These are phyloP conservation scores for Anthopleura sola DNA, from an alignment of 64 coral and sea anemone species.

Conservation along the genomic window DNA sequence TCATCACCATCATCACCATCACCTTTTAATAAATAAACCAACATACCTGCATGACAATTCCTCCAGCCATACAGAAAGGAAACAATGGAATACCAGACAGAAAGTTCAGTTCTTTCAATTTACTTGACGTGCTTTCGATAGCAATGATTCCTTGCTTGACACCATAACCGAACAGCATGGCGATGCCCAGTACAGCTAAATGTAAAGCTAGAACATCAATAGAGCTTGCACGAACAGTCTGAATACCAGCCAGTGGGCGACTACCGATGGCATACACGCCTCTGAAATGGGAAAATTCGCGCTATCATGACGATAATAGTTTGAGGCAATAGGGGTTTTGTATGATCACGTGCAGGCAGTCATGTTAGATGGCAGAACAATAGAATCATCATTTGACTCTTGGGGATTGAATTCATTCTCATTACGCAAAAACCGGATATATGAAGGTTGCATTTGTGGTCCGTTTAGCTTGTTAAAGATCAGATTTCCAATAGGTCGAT, in stretches of 20 bases:
- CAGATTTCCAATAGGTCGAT: too few relatives aligned
- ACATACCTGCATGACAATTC: slow-evolving; percentile 64
- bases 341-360: too few relatives aligned
- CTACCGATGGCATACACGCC: slow-evolving; percentile 78
- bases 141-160: slow-evolving; percentile 56
- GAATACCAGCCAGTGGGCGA: slow-evolving; percentile 61
- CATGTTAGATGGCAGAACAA: too few relatives aligned
- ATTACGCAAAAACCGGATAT: too few relatives aligned
- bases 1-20: too few relatives aligned
- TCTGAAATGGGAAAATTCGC: neutral
- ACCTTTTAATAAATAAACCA: too few relatives aligned
- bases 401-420: too few relatives aligned
- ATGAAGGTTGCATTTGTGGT: too few relatives aligned
- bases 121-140: slow-evolving; percentile 62
- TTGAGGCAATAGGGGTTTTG: too few relatives aligned
- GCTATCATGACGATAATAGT: neutral
- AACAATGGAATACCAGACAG: slow-evolving; percentile 76
- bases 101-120: slow-evolving; percentile 69
- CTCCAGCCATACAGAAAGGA: slow-evolving; percentile 80
- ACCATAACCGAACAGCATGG: slow-evolving; percentile 78
- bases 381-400: too few relatives aligned
- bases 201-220: slow-evolving; percentile 74
- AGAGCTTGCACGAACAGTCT: slow-evolving; percentile 75
- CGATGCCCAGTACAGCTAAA: slow-evolving; percentile 60
- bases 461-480: too few relatives aligned